Evolutionary conservation across 2,113 vertebrate genomes (phyloP), one percentile per base, ranked within the genome.

Genomic region (Pelusios castaneus): DNA sequence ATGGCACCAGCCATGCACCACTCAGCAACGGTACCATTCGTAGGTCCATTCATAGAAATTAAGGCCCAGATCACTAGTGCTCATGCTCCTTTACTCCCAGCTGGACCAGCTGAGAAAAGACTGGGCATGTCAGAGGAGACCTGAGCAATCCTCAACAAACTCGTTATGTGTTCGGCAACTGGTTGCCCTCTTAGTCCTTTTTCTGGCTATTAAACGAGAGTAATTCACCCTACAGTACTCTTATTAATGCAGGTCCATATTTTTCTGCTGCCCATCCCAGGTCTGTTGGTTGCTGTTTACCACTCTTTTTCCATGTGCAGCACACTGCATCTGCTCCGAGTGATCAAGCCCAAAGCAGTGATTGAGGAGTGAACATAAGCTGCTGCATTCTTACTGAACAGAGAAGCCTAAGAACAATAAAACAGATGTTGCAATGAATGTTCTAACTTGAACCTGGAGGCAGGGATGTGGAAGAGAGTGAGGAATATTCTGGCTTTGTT

Each of bases 21-120:
- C n/a, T n/a, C n/a, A 47, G 24, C 49, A 4, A 4, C 2, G 70
- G 11, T 43, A 2, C 49, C 2, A 38, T 10, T 34, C 0, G 0
- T 0, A 25, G 29, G 3, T 58, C 49, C 1, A 25, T 25, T 6
- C 25, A 43, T 25, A 34, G 3, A 6, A 21, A 38, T 21, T 0
- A 1, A 56, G 8, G 12, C 70, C 6, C 11, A 81, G 8, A 41
- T 0, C 3, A 1, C 6, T 11, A 14, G 34, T 9, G 2, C 0
- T 10, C 60, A 1, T 12, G 3, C 24, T 2, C 63, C 51, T 60
- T 34, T 8, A 7, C 0, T 2, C 31, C 45, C 80, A 29, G 51
- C 51, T 73, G 51, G 51, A 24, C 3, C 22, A 81, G 5, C 12
- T 0, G 55, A 22, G 2, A 11, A 21, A 70, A 11, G 0, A 3